A percentile compares a stretch with the other conserved stretches of the same genome.
Conservation (phyloP, 2,888 invertebrate genomes). For the Ophion ellenae region DNA sequence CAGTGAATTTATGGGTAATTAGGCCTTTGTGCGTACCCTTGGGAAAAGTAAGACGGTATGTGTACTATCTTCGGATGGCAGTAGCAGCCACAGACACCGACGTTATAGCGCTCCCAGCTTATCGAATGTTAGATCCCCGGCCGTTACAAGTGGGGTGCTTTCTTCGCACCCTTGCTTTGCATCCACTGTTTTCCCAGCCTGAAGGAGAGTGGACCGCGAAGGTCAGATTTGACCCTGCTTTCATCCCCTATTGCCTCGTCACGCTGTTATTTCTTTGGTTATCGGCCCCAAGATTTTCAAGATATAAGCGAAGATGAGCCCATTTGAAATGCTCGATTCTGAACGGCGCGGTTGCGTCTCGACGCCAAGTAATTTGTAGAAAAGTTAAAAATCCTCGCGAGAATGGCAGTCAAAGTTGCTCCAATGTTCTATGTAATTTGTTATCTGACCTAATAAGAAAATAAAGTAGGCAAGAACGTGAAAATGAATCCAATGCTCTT, state of each 20-base stretch:
- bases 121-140: constrained; percentile 73
- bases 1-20: constrained; percentile 83
- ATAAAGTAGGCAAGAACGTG: too few relatives aligned
- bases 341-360: not conserved
- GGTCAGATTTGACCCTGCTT: constrained; percentile 28
- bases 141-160: constrained; percentile 62
- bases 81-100: constrained; percentile 47
- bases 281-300: not conserved
- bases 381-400: not conserved
- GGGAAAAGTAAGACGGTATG: constrained; percentile 64
- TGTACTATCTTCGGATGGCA: constrained; percentile 53
- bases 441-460: too few relatives aligned
- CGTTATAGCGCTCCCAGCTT: constrained; percentile 69
- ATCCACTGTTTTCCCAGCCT: constrained; percentile 38
- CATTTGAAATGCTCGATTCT: not conserved
- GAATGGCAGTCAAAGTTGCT: not conserved
- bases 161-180: constrained; percentile 33
- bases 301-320: not conserved
- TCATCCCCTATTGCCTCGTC: not conserved
- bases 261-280: not conserved
- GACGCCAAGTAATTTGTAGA: not conserved
- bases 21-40: constrained; percentile 80
- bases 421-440: not conserved
- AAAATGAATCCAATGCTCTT: too few relatives aligned
- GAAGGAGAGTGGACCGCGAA: constrained; percentile 31